Percentiles rank a stretch among this genome's conserved stretches.
phyloP scores from a whole-genome alignment of 2,797 vertebrate genomes.

The Xyrichtys novacula region DNA sequence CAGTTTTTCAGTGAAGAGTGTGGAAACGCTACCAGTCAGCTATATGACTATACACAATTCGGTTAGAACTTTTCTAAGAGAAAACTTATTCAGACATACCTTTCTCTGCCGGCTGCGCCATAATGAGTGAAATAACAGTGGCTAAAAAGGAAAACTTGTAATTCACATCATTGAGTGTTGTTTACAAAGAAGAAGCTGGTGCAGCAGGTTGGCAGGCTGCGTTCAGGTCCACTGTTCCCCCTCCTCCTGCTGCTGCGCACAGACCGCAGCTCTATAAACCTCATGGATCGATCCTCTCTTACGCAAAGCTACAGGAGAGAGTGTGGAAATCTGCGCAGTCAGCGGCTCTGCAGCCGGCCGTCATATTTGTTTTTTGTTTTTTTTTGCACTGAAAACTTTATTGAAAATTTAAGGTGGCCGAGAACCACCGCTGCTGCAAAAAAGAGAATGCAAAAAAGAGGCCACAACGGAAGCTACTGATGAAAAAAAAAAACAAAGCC shows the following conservation, averaged over 20 bases:
- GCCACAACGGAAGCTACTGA: too few relatives aligned
- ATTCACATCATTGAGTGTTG: conserved; percentile 48
- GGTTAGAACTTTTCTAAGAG: neutral
- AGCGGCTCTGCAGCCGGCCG: neutral
- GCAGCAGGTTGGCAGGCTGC: neutral
- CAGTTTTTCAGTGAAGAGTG: conserved; percentile 17
- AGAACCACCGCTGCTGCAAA: too few relatives aligned
- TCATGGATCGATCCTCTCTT: neutral
- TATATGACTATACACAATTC: neutral
- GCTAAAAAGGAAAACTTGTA: neutral
- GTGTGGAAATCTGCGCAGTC: conserved; percentile 32
- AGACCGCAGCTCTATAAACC: conserved; percentile 19
- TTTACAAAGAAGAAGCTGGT: conserved; percentile 33
- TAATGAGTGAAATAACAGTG: conserved; percentile 23
- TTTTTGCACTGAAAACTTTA: conserved; percentile 24
- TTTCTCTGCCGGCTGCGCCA: conserved; percentile 80
- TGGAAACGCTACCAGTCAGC: neutral
- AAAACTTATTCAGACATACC: conserved; percentile 55
- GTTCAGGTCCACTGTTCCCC: neutral
- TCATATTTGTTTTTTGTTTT: neutral
- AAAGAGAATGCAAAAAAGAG: too few relatives aligned
- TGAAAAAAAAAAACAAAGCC: too few relatives aligned
- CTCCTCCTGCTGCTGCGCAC: neutral
- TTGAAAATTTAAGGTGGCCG: neutral
- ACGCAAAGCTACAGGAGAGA: accelerated